Evolutionary conservation across 2,797 vertebrate species (phyloP).

Genomic region (Balearica regulorum): DNA sequence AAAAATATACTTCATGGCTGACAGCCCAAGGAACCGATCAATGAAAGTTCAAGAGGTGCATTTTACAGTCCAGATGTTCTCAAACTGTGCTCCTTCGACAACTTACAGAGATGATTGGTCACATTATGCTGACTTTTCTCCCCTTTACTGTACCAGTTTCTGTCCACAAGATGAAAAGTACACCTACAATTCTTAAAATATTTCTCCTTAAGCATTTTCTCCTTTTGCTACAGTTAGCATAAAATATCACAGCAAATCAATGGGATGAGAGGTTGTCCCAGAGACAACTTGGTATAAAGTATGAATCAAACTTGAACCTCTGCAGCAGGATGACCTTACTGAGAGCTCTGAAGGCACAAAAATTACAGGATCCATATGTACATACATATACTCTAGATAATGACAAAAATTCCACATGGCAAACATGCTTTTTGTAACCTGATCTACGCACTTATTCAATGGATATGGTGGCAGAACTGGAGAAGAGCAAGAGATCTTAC

Average conservation of each 20-base stretch:
- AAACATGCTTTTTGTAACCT: background rate
- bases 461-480: background rate
- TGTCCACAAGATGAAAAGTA: background rate
- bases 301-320: background rate
- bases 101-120: background rate
- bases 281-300: background rate
- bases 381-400: background rate
- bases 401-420: background rate
- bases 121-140: background rate
- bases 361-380: background rate
- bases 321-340: background rate
- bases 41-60: constrained; percentile 48
- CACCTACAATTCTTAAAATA: background rate
- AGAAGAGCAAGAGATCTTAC: background rate
- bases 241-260: background rate
- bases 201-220: background rate
- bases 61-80: constrained; percentile 56
- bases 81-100: background rate
- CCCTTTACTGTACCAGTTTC: background rate
- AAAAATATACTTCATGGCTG: constrained; percentile 49
- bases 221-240: background rate
- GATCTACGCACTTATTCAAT: background rate
- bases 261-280: background rate
- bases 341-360: background rate
- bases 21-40: constrained; percentile 36